Conservation (phyloP, 1,140 invertebrate species). For the Luehdorfia chinensis region DNA sequence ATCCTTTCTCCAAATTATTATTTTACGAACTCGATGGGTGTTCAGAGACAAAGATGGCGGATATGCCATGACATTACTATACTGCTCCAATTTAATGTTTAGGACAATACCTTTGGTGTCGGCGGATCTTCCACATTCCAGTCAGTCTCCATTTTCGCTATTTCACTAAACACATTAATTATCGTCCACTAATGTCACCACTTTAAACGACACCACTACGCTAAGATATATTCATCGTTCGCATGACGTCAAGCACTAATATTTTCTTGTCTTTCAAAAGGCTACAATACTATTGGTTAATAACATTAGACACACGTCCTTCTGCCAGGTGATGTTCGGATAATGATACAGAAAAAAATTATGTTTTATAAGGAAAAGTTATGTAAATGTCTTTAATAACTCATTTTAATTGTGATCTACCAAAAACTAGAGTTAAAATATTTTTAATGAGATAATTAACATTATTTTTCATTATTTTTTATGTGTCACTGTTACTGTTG, state of each 20-base stretch:
- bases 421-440: too few relatives aligned
- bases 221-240: slow-evolving; percentile 60
- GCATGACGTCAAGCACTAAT: slow-evolving; percentile 69
- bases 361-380: too few relatives aligned
- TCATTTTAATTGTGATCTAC: too few relatives aligned
- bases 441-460: too few relatives aligned
- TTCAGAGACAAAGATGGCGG: slow-evolving; percentile 66
- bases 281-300: slow-evolving; percentile 26
- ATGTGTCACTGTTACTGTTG: too few relatives aligned
- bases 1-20: slow-evolving; percentile 28
- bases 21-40: slow-evolving; percentile 25
- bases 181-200: slow-evolving; percentile 55
- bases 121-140: slow-evolving; percentile 70
- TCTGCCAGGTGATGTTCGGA: slow-evolving; percentile 20
- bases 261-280: slow-evolving; percentile 39
- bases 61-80: slow-evolving; percentile 61
- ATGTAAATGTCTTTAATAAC: too few relatives aligned
- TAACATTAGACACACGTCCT: slow-evolving; percentile 33
- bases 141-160: slow-evolving; percentile 72
- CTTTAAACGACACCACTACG: slow-evolving; percentile 56
- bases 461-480: too few relatives aligned
- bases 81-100: slow-evolving; percentile 53
- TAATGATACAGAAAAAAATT: slow-evolving; percentile 10
- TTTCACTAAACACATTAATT: slow-evolving; percentile 73
- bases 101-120: slow-evolving; percentile 58